Conservation (phyloP, 2,113 vertebrate species). For the Ailuropoda melanoleuca region DNA sequence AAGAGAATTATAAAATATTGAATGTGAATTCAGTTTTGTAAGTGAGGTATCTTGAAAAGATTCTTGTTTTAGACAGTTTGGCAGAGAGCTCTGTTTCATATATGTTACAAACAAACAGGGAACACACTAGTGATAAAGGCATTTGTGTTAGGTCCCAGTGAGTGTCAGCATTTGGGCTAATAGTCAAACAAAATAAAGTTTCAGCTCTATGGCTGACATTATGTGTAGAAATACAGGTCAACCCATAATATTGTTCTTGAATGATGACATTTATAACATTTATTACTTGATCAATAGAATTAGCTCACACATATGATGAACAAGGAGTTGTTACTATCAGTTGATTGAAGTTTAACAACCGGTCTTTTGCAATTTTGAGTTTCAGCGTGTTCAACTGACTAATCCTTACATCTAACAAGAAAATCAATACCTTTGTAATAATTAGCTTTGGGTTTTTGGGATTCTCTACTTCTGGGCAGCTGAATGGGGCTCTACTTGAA, state of each 20-base stretch:
- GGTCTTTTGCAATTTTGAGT: slow-evolving; percentile 24
- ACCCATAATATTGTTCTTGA: slow-evolving; percentile 33
- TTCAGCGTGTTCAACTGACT: slow-evolving; percentile 31
- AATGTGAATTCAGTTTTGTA: slow-evolving; percentile 57
- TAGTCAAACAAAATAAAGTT: not conserved
- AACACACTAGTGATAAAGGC: slow-evolving; percentile 44
- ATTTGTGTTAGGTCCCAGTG: slow-evolving; percentile 19
- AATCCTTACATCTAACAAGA: slow-evolving; percentile 59
- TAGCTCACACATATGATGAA: slow-evolving; percentile 52
- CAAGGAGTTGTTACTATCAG: slow-evolving; percentile 62
- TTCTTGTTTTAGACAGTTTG: not conserved
- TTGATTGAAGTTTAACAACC: slow-evolving; percentile 47
- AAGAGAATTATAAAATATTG: slow-evolving; percentile 74
- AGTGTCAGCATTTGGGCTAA: slow-evolving; percentile 34
- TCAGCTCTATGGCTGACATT: not conserved
- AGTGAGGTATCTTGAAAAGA: slow-evolving; percentile 67
- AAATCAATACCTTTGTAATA: slow-evolving; percentile 63
- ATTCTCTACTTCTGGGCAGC: slow-evolving; percentile 33
- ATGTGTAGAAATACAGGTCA: slow-evolving; percentile 52
- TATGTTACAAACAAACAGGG: slow-evolving; percentile 40
- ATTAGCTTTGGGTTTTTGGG: slow-evolving; percentile 55
- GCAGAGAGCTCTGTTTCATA: not conserved
- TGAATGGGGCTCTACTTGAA: slow-evolving; percentile 8
- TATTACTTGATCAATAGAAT: slow-evolving; percentile 62
- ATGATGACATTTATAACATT: slow-evolving; percentile 4